phyloP scores from a whole-genome alignment of 2,113 vertebrate genomes.

The Salvelinus sp. region DNA sequence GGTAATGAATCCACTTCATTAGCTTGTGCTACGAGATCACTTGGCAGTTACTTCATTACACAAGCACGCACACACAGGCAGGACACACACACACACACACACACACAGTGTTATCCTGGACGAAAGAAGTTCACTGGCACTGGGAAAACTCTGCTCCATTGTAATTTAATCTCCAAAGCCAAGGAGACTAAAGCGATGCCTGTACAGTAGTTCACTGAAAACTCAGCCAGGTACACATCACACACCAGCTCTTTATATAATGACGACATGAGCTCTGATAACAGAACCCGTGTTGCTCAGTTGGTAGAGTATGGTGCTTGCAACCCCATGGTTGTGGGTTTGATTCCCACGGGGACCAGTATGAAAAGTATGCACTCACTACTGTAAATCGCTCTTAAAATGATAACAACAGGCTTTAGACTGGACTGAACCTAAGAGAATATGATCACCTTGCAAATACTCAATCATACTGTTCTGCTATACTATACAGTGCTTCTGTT shows the following conservation, averaged over 20 bases:
- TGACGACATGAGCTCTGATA: not conserved
- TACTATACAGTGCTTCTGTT: not conserved
- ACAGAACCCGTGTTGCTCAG: too few relatives aligned
- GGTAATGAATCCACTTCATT: conserved; percentile 11
- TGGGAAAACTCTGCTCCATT: conserved; percentile 33
- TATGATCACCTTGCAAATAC: not conserved
- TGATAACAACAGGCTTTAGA: too few relatives aligned
- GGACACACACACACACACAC: too few relatives aligned
- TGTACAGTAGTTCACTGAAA: conserved; percentile 3
- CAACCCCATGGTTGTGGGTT: too few relatives aligned
- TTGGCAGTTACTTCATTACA: conserved; percentile 7
- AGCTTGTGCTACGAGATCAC: not conserved
- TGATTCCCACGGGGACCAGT: too few relatives aligned
- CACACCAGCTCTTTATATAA: conserved; percentile 7
- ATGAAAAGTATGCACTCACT: too few relatives aligned
- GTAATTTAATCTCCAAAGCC: conserved; percentile 39
- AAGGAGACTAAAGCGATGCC: too few relatives aligned
- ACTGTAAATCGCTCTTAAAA: not conserved
- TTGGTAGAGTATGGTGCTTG: too few relatives aligned
- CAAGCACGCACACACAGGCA: too few relatives aligned
- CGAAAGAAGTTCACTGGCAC: conserved; percentile 19
- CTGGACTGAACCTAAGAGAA: not conserved
- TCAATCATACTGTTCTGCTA: too few relatives aligned
- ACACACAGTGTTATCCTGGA: not conserved
- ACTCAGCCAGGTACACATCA: conserved; percentile 1